phyloP scores from a whole-genome alignment of 2,797 vertebrate genomes.

The Pipistrellus kuhlii region DNA sequence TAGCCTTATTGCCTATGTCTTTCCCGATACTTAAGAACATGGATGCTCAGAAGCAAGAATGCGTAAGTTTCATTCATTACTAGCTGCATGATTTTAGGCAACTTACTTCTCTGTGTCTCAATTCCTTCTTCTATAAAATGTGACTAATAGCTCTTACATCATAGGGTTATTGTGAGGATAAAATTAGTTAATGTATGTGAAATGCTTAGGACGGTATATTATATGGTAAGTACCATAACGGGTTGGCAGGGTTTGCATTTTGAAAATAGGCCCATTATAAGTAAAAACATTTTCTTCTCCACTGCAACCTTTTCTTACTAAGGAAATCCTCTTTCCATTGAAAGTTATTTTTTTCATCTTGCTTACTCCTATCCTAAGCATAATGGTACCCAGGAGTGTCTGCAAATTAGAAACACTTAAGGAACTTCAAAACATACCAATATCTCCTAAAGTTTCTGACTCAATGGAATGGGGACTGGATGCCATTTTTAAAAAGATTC shows the following conservation, averaged over 20 bases:
- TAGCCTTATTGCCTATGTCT: background rate
- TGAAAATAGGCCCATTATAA: background rate
- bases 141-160: background rate
- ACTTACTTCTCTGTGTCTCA: background rate
- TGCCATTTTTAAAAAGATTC: constrained; percentile 36
- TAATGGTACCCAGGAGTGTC: background rate
- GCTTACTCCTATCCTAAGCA: background rate
- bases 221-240: background rate
- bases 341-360: constrained; percentile 30
- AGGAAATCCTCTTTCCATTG: background rate
- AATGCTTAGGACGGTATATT: background rate
- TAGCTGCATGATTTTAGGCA: background rate
- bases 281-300: constrained; percentile 14
- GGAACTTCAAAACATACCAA: background rate
- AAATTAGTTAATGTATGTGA: background rate
- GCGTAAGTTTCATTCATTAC: background rate
- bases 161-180: background rate
- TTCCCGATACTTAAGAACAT: background rate
- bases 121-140: constrained; percentile 16
- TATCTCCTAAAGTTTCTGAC: background rate
- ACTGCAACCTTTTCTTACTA: background rate
- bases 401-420: background rate
- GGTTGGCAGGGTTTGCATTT: background rate
- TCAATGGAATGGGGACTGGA: background rate
- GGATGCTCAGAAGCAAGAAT: background rate